Base-by-base conservation (phyloP, 2,888 invertebrate genomes). In the Agelastica alni region DNA sequence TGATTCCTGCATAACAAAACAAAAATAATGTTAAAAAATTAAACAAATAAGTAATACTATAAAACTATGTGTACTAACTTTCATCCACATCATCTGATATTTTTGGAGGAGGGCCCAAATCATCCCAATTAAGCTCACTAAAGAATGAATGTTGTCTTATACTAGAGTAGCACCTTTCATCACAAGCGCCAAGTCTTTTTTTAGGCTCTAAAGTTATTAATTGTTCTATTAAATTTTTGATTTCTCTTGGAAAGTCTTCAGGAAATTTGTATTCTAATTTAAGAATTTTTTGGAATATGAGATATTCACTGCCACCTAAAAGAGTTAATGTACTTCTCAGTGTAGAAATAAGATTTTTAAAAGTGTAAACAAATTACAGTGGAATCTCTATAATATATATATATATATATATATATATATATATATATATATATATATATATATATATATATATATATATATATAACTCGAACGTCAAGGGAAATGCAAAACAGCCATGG, bases 231-330 rank as follows among this genome's bases (percentile, higher is more conserved):
- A 99, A 82, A 79, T 95, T 91, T 76, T 87, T 88, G n/a, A 94
- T 93, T 55, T 85, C 81, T 58, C 85, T 82, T 62, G 90, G 87
- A 75, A 99, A 97, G 26, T 92, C 93, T 72, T 93, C 91, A 0
- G 97, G 96, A 70, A 96, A 94, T 70, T 89, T 89, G 75, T 95
- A 96, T 48, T 94, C 90, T 72, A 93, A 81, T 75, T 89, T 90
- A 47, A 91, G 81, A 67, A 99, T 96, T 79, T 96, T 96, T 78
- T 96, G 93, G 77, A 98, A 96, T 64, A 97, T 94, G 63, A 94
- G 84, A 79, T 95, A 99, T 75, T 98, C 98, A 76, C 90, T 94
- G 60, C 89, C 85, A 52, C 91, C 93, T 58, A 22, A 14, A 45
- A 91, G 85, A 79, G 98, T 98, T 0, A 17, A 37, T n/a, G n/a